Base-by-base conservation (phyloP, 2,797 vertebrate genomes). In the Parauchenoglanis ngamensis region DNA sequence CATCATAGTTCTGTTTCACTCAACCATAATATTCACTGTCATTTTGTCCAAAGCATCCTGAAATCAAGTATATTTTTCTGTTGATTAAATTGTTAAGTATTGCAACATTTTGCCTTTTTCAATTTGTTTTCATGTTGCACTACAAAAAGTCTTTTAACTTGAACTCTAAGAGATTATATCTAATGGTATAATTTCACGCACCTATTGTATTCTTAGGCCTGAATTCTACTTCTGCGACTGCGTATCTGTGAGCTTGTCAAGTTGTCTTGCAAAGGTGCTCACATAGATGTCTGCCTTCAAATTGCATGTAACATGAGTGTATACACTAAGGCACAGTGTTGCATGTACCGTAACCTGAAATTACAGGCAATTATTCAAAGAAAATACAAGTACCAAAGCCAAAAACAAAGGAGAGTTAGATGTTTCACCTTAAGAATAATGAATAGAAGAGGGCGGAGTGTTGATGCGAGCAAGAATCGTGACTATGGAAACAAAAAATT, bases 11-110 rank as follows among this genome's bases (percentile, higher is more conserved):
- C n/a, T 35, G 19, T 77, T 54, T 82, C 59, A 77, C 31, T 40
- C 35, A 44, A 15, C 35, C 35, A 44, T 80, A n/a, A 25, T 80
- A 44, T 44, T 80, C 35, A 44, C 31, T 83, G 44, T 80, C 46
- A 57, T 8, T 79, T 57, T 63, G 17, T 59, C 56, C 35, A 61
- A 44, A 11, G 57, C n/a, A 77, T 54, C 57, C 25, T 35, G 78
- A 52, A 12, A 61, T 44, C 2, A 80, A 31, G 12, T 23, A 31
- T 82, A 67, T 83, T 75, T 70, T 87, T 68, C 5, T 70, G 56
- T 70, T 54, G 13, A 68, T 57, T 83, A n/a, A 70, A 87, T 44
- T 40, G 28, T 76, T 86, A 7, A 28, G 6, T 52, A 31, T 70
- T 61, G 13, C 31, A 79, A n/a, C 28, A 2, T 61, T 35, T 73